Base-by-base conservation (phyloP, 2,888 invertebrate genomes). In the Polymixis flavicincta region DNA sequence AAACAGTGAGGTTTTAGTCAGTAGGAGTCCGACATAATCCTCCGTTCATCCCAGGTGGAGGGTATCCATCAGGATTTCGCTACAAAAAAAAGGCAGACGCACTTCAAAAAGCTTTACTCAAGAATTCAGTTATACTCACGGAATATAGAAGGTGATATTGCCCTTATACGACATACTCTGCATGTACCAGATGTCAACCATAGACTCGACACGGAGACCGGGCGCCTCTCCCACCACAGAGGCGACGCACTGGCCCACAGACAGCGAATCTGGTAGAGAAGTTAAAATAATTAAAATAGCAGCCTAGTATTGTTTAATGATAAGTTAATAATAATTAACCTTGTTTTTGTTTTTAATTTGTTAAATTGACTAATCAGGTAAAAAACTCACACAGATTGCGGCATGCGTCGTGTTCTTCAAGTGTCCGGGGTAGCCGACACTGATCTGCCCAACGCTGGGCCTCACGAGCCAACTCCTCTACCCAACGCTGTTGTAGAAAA, bases 141-240 rank as follows among this genome's bases (percentile, higher is more conserved):
- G 89, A 3, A 87, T 74, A 78, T 93, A 94, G 4, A 87, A 83
- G 1, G 94, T 92, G 52, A 92, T 82, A 76, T 94, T 94, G 32
- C 92, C 93, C 11, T 90, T 92, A 77, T 94, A 96, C 11, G 90
- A 78, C 74, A 91, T 89, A 71, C 90, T 92, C 89, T 96, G 96
- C 93, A 96, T 94, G 83, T 92, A 94, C 96, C 96, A 96, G 84
- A 94, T 88, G 83, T 96, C 96, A 0, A 95, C 92, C 93, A 96
- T 92, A 0, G 96, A 93, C 87, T 95, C 96, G 2, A 94, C 92
- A 4, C 90, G 92, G 2, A 96, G 92, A 3, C 96, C 96, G 2
- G 96, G 96, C 22, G 96, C 94, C 77, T 96, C 96, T n/a, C 96
- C 96, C 19, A 95, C 91, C 54, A 96, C 94, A 0, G 96, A 94